phyloP scores from a whole-genome alignment of 2,113 vertebrate genomes.

The Oxygymnocypris stewartii region DNA sequence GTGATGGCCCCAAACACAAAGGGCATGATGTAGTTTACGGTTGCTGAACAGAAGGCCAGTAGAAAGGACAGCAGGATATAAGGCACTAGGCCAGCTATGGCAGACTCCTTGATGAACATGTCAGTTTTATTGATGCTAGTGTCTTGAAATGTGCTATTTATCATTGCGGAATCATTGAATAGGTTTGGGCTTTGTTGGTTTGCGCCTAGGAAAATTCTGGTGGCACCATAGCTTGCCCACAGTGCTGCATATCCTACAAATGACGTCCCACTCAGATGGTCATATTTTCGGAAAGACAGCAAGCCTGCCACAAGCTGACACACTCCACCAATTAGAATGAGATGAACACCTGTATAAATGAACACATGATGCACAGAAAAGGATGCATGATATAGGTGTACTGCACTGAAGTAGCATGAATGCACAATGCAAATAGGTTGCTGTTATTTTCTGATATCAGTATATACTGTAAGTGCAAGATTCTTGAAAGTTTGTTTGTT shows the following conservation, averaged over 20 bases:
- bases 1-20: slow-evolving; percentile 87
- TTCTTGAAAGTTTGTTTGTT: neutral
- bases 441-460: neutral
- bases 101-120: slow-evolving; percentile 65
- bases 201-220: slow-evolving; percentile 74
- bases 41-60: slow-evolving; percentile 86
- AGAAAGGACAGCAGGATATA: slow-evolving; percentile 82
- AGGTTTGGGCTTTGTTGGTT: slow-evolving; percentile 38
- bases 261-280: slow-evolving; percentile 82
- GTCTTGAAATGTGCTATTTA: slow-evolving; percentile 23
- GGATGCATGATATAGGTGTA: neutral
- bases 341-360: slow-evolving; percentile 79
- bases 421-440: neutral
- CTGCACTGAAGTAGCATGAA: neutral
- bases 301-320: slow-evolving; percentile 85
- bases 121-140: slow-evolving; percentile 22
- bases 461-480: neutral
- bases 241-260: slow-evolving; percentile 86
- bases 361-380: neutral
- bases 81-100: slow-evolving; percentile 80
- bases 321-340: slow-evolving; percentile 83
- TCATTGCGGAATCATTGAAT: neutral
- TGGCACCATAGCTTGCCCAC: slow-evolving; percentile 85
- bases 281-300: slow-evolving; percentile 85
- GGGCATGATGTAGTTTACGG: slow-evolving; percentile 88